phyloP scores from a whole-genome alignment of 2,888 invertebrate genomes.

The Phalera bucephala region DNA sequence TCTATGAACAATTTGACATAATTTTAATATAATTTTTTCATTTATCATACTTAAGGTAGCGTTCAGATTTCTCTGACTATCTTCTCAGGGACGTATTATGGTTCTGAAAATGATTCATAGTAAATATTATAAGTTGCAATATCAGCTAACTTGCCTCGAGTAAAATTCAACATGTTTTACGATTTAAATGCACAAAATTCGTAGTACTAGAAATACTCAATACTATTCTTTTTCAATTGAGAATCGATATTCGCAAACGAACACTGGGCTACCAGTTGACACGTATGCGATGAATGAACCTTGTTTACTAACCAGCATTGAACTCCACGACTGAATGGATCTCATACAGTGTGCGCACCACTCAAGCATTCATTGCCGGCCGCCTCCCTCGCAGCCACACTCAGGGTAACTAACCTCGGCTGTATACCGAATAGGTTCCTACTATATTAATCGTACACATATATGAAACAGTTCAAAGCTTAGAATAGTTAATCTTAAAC shows the following conservation, averaged over 20 bases:
- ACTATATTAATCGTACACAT: slow-evolving; percentile 18
- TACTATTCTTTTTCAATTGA: too few species aligned
- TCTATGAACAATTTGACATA: too few species aligned
- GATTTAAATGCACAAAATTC: too few species aligned
- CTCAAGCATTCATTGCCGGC: slow-evolving; percentile 67
- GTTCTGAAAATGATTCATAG: too few species aligned
- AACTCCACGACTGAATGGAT: slow-evolving; percentile 57
- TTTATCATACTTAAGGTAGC: too few species aligned
- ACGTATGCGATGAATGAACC: slow-evolving; percentile 55
- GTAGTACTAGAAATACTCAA: too few species aligned
- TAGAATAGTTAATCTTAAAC: slow-evolving; percentile 18
- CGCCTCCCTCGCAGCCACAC: slow-evolving; percentile 36
- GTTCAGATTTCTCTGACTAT: too few species aligned
- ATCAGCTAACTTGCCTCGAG: too few species aligned
- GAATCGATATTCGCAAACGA: slow-evolving; percentile 20
- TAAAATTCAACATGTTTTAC: too few species aligned
- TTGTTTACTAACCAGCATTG: slow-evolving; percentile 67
- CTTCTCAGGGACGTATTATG: too few species aligned
- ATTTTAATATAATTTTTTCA: too few species aligned
- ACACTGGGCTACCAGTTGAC: slow-evolving; percentile 73
- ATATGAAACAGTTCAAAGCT: slow-evolving; percentile 14
- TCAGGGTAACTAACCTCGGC: slow-evolving; percentile 69
- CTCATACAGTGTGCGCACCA: slow-evolving; percentile 57
- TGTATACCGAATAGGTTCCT: slow-evolving; percentile 36
- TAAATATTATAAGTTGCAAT: too few species aligned